Percentiles rank a stretch among this genome's conserved stretches.
phyloP scores from a whole-genome alignment of 2,888 invertebrate genomes.

The Herminia tarsipennalis region DNA sequence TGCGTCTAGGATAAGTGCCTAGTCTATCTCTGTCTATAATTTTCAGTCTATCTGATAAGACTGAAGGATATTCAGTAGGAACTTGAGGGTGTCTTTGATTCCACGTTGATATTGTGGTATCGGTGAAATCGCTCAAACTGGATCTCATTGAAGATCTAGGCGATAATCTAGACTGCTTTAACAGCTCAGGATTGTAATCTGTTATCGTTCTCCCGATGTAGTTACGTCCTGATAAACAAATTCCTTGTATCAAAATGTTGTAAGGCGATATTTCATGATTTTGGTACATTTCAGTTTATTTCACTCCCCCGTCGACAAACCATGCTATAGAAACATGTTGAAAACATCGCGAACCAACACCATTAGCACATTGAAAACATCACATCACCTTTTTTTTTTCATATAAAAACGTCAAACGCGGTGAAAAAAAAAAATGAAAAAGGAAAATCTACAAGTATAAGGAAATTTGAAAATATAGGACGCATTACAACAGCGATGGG shows the following conservation, averaged over 20 bases:
- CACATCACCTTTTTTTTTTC: constrained; percentile 56
- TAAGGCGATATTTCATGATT: constrained; percentile 23
- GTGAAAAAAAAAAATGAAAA: constrained; percentile 14
- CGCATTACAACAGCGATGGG: constrained; percentile 52
- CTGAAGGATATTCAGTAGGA: constrained; percentile 75
- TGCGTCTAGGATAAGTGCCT: constrained; percentile 66
- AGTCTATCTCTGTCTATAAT: constrained; percentile 67
- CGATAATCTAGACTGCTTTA: constrained; percentile 69
- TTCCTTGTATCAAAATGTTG: constrained; percentile 42
- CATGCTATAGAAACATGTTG: constrained; percentile 64
- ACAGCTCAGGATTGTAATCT: constrained; percentile 78
- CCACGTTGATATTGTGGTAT: constrained; percentile 82
- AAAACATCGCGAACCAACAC: constrained; percentile 57
- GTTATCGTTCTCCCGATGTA: constrained; percentile 75
- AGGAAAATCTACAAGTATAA: constrained; percentile 26
- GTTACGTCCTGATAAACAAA: constrained; percentile 69
- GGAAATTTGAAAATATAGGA: constrained; percentile 34
- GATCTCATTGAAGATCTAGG: constrained; percentile 79
- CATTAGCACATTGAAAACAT: constrained; percentile 69
- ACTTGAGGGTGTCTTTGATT: constrained; percentile 69
- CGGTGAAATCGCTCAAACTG: constrained; percentile 82
- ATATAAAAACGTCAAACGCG: constrained; percentile 41
- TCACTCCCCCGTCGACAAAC: constrained; percentile 59
- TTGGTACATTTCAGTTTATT: constrained; percentile 83
- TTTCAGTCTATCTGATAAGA: constrained; percentile 74